Base-by-base conservation (phyloP, 2,888 invertebrate genomes). In the Acleris emargana region DNA sequence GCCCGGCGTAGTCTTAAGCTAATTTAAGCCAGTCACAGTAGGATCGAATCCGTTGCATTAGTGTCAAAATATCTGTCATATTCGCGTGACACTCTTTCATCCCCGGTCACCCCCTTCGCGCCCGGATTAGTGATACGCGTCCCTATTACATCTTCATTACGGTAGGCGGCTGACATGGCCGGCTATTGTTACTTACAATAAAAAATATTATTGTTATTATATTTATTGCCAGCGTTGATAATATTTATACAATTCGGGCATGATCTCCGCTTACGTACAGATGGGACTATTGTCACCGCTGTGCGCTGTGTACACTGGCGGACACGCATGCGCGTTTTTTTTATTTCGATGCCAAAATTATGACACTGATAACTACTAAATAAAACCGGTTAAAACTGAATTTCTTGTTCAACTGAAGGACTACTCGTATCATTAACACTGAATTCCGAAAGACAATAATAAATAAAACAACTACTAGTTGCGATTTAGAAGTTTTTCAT, bases 51-150 rank as follows among this genome's bases (percentile, higher is more conserved):
- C 87, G 88, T 89, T 91, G 91, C 89, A 89, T 90, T 91, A 89
- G 82, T 92, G 92, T 92, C 91, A 92, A 89, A 91, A 91, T 91
- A 92, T 83, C 91, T 91, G 91, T 92, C 92, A 92, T 90, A 87
- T 89, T 88, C 79, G 78, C 77, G 82, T 91, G 91, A 92, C 91
- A 90, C 90, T 90, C 80, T 90, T 91, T 91, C 85, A 91, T 76
- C 66, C 71, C 71, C 80, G 78, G 82, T 81, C 89, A 88, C 91
- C 91, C 90, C 89, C 88, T 89, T 87, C 81, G 76, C 82, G 72
- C 85, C 83, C 87, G 90, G 91, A 91, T 91, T 91, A 91, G 80
- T 72, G 80, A 80, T 80, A 76, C 80, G 78, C 83, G 77, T 85
- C 91, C 89, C 89, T 79, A 92, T 91, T 91, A 92, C 91, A 91